Percentiles rank a stretch among this genome's conserved stretches.
Conservation (phyloP, 2,113 vertebrate genomes). For the Jacana jacana region DNA sequence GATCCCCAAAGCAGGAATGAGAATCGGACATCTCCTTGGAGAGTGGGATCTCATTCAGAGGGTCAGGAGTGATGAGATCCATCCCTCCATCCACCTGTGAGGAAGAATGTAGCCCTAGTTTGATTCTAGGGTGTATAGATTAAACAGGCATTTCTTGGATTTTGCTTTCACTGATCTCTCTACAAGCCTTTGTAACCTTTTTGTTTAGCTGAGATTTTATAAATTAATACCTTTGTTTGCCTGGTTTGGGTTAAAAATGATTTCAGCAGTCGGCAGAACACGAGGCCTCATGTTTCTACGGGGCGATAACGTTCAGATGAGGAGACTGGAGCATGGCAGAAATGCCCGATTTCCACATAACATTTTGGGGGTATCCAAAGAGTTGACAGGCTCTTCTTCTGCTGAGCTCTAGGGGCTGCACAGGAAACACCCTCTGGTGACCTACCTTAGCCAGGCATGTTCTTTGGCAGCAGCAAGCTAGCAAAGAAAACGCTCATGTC, state of each 20-base stretch:
- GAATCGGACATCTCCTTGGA: background rate
- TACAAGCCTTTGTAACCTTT: background rate
- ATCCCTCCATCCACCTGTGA: background rate
- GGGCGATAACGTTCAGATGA: background rate
- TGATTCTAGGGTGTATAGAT: background rate
- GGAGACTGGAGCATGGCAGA: background rate
- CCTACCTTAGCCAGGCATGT: background rate
- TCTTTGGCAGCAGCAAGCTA: background rate
- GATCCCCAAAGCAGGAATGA: background rate
- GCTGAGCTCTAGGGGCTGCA: background rate
- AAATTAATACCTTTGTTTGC: background rate
- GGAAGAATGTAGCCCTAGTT: background rate
- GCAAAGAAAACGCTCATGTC: rapidly evolving
- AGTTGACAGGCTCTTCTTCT: background rate
- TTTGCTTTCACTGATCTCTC: background rate
- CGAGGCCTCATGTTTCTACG: background rate
- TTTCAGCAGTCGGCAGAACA: background rate
- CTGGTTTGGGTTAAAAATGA: background rate
- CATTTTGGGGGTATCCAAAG: background rate
- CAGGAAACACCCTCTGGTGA: background rate
- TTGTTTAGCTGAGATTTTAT: background rate
- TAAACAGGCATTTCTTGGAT: background rate
- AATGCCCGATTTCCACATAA: background rate
- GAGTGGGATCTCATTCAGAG: background rate
- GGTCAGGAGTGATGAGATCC: background rate